Conservation (phyloP, 2,888 invertebrate genomes). For the Apocheima hispidaria region DNA sequence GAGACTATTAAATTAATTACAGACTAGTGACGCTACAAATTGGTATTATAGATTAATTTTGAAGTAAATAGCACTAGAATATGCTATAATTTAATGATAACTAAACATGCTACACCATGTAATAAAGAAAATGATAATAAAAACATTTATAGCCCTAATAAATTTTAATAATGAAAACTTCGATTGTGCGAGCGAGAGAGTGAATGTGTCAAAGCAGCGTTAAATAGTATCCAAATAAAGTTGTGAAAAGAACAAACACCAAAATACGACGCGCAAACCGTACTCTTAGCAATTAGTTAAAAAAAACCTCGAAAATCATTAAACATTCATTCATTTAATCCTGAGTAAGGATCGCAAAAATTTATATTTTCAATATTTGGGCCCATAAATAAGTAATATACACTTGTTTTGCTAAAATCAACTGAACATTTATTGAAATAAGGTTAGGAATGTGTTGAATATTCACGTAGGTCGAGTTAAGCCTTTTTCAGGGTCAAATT, state of each 20-base stretch:
- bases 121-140: no score
- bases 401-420: conserved; percentile 4
- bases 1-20: no score
- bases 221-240: background rate
- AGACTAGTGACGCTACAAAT: no score
- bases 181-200: no score
- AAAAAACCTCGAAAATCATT: conserved; percentile 49
- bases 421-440: background rate
- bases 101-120: no score
- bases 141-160: no score
- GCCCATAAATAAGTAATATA: conserved; percentile 28
- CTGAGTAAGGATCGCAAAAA: conserved; percentile 52
- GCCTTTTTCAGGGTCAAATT: conserved; percentile 42
- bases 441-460: conserved; percentile 3
- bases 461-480: conserved; percentile 33
- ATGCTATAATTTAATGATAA: no score
- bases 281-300: conserved; percentile 30
- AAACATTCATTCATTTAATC: conserved; percentile 51
- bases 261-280: background rate
- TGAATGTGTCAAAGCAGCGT: no score
- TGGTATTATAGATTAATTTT: no score
- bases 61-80: no score
- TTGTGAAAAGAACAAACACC: no score
- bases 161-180: no score
- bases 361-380: conserved; percentile 55